Evolutionary conservation across 2,113 vertebrate genomes (phyloP).

Genomic region (Gadus macrocephalus): DNA sequence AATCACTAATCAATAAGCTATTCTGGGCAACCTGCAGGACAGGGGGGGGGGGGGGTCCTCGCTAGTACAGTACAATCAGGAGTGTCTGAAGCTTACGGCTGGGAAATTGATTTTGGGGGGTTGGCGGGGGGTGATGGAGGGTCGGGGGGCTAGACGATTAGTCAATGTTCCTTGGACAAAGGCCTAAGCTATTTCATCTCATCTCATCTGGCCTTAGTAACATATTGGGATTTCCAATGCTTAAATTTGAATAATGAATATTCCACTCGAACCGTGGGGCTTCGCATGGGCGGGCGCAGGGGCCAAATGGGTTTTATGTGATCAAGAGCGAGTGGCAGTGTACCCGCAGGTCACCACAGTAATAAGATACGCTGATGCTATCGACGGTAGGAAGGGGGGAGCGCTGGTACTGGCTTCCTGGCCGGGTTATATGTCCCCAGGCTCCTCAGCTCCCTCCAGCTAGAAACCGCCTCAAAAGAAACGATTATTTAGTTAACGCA

Average conservation of each 20-base stretch:
- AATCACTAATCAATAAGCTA: constrained; percentile 64
- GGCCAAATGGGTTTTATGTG: constrained; percentile 66
- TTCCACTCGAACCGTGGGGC: constrained; percentile 45
- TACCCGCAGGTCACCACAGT: constrained; percentile 53
- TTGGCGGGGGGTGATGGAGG: too few species aligned
- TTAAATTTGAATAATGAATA: constrained; percentile 75
- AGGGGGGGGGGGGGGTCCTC: constrained; percentile 47
- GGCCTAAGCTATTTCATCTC: constrained; percentile 72
- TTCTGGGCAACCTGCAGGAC: constrained; percentile 57
- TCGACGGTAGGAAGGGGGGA: constrained; percentile 54
- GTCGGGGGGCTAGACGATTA: constrained; percentile 59
- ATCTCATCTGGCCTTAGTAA: constrained; percentile 69
- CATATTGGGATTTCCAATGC: constrained; percentile 70
- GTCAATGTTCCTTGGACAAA: constrained; percentile 71
- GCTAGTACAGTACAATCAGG: constrained; percentile 66
- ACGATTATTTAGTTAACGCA: constrained; percentile 71
- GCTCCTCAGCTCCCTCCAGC: constrained; percentile 20
- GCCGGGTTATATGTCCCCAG: constrained; percentile 46
- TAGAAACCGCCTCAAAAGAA: constrained; percentile 52
- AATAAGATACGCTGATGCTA: constrained; percentile 66
- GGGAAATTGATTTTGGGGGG: constrained; percentile 62
- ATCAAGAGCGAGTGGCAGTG: constrained; percentile 55
- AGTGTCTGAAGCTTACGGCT: constrained; percentile 67
- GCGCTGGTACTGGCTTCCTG: constrained; percentile 61
- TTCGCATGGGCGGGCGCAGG: constrained; percentile 27